A percentile compares a stretch with the other conserved stretches of the same genome.
phyloP scores from a whole-genome alignment of 1,140 invertebrate genomes.

The Drosophila persimilis region DNA sequence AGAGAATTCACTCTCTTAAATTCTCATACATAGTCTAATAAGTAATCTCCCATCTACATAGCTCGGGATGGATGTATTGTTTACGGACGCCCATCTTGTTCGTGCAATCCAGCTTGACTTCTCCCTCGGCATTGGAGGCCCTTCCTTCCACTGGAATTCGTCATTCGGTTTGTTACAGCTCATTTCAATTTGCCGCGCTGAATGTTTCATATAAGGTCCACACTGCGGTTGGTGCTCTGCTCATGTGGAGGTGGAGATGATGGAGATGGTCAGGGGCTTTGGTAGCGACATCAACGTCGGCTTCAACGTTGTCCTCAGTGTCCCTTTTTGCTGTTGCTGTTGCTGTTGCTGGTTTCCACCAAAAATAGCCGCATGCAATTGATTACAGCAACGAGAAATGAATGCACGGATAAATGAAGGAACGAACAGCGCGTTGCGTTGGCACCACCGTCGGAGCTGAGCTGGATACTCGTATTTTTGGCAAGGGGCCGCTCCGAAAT shows the following conservation, averaged over 20 bases:
- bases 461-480: constrained; percentile 6
- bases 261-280: no score
- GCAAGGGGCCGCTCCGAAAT: constrained; percentile 24
- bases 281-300: no score
- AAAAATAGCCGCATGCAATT: constrained; percentile 44
- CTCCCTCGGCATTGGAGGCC: no score
- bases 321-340: constrained; percentile 7
- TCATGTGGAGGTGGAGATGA: no score
- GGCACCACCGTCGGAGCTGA: neutral
- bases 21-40: no score
- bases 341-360: constrained; percentile 5
- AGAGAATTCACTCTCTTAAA: no score
- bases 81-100: no score
- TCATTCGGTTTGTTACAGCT: constrained; percentile 13
- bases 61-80: no score
- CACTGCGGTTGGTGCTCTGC: constrained; percentile 1
- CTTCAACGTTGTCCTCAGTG: constrained; percentile 2
- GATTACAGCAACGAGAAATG: constrained; percentile 38
- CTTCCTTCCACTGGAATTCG: no score
- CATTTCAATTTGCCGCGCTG: constrained; percentile 22
- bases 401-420: constrained; percentile 25
- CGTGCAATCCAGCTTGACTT: no score
- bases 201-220: constrained; percentile 23
- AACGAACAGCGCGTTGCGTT: neutral
- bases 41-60: no score